Evolutionary conservation across 2,888 invertebrate species (phyloP).

Genomic region (Eupithecia vulgata): DNA sequence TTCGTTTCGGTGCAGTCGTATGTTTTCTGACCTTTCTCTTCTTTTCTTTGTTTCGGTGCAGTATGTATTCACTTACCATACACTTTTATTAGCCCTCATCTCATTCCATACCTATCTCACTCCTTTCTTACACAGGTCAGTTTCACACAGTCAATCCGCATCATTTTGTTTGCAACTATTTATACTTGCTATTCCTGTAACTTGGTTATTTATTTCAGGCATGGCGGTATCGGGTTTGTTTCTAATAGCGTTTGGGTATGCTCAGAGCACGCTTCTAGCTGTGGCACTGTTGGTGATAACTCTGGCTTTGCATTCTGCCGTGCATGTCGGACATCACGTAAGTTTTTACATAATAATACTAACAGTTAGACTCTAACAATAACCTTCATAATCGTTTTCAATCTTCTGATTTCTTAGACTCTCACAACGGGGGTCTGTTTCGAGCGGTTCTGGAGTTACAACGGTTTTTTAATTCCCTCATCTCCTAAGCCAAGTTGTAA

Average conservation of each 20-base stretch:
- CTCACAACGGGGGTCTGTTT: no score
- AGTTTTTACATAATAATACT: constrained; percentile 41
- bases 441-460: no score
- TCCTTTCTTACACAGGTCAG: background rate
- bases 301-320: constrained; percentile 84
- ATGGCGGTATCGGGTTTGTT: constrained; percentile 62
- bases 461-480: no score
- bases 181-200: background rate
- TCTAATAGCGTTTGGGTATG: constrained; percentile 77
- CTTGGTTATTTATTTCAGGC: constrained; percentile 50
- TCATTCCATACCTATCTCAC: background rate
- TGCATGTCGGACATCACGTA: constrained; percentile 86
- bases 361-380: no score
- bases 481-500: no score
- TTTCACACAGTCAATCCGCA: background rate
- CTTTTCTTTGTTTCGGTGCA: background rate
- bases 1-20: background rate
- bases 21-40: background rate
- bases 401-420: no score
- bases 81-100: background rate
- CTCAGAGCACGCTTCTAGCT: constrained; percentile 68
- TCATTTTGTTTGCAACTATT: background rate
- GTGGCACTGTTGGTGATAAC: constrained; percentile 82
- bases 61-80: background rate
- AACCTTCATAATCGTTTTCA: no score